phyloP scores from a whole-genome alignment of 2,888 invertebrate species.

The Lasioglossum zephyrum region DNA sequence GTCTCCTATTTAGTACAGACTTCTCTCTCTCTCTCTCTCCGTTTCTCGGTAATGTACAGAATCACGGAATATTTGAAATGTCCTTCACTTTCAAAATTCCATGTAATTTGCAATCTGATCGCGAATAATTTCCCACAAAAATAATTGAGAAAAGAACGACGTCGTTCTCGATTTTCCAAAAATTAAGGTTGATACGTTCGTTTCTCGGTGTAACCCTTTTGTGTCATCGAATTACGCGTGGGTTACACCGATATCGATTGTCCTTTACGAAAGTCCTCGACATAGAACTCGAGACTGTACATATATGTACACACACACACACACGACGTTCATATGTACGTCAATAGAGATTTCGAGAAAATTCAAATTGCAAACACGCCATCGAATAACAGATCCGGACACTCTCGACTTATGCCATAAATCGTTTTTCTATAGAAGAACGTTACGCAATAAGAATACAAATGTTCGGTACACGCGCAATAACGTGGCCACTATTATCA shows the following conservation, averaged over 20 bases:
- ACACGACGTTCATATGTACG: neutral
- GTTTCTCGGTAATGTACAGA: neutral
- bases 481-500: neutral
- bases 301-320: neutral
- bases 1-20: neutral
- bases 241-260: constrained; percentile 51
- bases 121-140: neutral
- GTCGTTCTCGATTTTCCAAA: neutral
- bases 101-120: neutral
- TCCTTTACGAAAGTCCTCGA: constrained; percentile 41
- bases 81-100: neutral
- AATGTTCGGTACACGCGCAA: neutral
- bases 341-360: constrained; percentile 18
- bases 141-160: neutral
- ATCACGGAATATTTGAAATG: neutral
- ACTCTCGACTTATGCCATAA: neutral
- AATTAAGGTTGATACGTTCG: neutral
- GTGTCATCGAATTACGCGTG: constrained; percentile 29
- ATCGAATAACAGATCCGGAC: neutral
- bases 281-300: constrained; percentile 20
- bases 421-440: neutral
- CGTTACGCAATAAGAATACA: neutral
- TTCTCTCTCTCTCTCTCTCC: neutral
- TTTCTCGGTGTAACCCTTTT: constrained; percentile 33
- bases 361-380: neutral